Evolutionary conservation across 2,888 invertebrate species (phyloP).

Genomic region (Tolmerus cingulatus): DNA sequence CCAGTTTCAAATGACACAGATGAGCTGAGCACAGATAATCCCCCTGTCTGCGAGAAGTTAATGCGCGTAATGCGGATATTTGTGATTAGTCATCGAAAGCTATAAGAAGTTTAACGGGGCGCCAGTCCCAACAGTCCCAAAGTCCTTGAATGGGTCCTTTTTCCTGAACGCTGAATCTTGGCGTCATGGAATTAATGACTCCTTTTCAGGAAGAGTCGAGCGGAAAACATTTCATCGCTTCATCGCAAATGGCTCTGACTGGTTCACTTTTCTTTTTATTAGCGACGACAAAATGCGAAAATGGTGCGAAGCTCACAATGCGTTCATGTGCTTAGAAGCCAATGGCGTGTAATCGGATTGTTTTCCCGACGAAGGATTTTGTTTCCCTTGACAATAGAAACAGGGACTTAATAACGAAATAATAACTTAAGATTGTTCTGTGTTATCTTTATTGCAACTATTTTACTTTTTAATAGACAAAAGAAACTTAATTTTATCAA

Average conservation of each 20-base stretch:
- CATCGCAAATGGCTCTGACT: background rate
- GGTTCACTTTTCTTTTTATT: background rate
- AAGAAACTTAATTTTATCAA: background rate
- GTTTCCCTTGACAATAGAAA: background rate
- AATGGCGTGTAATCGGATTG: background rate
- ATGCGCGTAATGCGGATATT: background rate
- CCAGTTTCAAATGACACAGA: background rate
- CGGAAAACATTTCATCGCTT: background rate
- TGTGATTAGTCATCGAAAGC: background rate
- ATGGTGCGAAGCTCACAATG: background rate
- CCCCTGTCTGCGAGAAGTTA: background rate
- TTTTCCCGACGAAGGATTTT: background rate
- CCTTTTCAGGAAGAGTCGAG: background rate
- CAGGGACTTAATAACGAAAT: background rate
- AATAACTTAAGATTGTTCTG: background rate
- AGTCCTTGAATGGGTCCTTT: background rate
- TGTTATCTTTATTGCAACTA: background rate
- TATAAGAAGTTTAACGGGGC: background rate
- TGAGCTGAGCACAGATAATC: background rate
- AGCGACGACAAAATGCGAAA: background rate
- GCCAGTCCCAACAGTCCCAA: background rate
- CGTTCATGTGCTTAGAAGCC: background rate
- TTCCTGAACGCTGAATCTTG: background rate
- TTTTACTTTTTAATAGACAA: background rate
- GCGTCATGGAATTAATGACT: background rate